These are phyloP conservation scores for Eledone cirrhosa DNA, from an alignment of 2,888 invertebrate genomes.

Conservation along the genomic window DNA sequence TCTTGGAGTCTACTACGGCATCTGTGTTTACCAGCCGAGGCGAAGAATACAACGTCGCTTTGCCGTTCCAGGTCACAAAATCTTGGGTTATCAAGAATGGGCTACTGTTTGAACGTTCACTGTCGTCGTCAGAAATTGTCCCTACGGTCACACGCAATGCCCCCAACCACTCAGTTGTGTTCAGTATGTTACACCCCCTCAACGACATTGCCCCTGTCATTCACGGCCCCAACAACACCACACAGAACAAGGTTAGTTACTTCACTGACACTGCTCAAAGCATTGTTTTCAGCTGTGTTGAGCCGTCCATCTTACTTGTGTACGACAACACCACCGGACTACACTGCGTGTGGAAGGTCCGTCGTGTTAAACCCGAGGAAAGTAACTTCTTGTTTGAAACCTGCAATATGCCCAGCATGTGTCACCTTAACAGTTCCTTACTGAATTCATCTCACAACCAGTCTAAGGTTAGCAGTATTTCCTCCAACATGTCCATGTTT, in stretches of 20 bases:
- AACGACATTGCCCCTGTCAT: conserved; percentile 77
- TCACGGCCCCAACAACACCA: conserved; percentile 38
- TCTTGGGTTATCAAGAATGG: conserved; percentile 89
- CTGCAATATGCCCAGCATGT: conserved; percentile 48
- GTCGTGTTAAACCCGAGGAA: conserved; percentile 77
- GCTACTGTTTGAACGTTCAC: conserved; percentile 77
- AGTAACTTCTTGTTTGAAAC: conserved; percentile 43
- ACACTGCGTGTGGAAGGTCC: conserved; percentile 84
- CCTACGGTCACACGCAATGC: conserved; percentile 50
- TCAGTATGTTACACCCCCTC: conserved; percentile 86
- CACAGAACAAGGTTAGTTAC: conserved; percentile 53
- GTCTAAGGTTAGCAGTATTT: conserved; percentile 51
- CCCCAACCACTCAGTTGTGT: conserved; percentile 77
- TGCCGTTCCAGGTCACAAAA: conserved; percentile 80
- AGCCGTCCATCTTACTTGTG: conserved; percentile 83
- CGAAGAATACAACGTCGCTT: conserved; percentile 82
- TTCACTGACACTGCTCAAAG: conserved; percentile 71
- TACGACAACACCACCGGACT: conserved; percentile 81
- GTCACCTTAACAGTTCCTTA: conserved; percentile 25
- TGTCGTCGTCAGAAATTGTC: conserved; percentile 50
- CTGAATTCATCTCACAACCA: conserved; percentile 48
- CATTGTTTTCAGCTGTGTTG: conserved; percentile 80
- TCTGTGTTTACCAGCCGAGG: conserved; percentile 82
- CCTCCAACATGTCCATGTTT: conserved; percentile 60
- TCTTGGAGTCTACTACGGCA: conserved; percentile 80